These are phyloP conservation scores for Clistopyga incitator DNA, from an alignment of 2,888 invertebrate species.

Conservation along the genomic window DNA sequence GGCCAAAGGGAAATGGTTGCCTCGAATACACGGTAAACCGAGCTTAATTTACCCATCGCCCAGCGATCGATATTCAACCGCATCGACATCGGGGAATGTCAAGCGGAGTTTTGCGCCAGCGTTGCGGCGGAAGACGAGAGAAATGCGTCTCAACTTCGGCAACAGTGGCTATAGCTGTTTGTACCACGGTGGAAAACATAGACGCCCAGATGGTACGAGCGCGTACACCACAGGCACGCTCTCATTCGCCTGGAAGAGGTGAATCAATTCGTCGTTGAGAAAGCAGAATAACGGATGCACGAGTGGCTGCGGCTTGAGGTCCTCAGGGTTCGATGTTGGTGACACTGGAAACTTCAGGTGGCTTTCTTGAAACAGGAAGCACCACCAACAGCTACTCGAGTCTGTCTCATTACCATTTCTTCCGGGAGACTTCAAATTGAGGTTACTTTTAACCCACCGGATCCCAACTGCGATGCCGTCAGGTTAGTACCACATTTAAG, in stretches of 20 bases:
- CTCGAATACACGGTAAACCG: conserved; percentile 71
- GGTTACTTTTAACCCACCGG: not conserved
- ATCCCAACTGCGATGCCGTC: not conserved
- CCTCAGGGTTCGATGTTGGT: conserved; percentile 43
- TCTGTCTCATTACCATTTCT: conserved; percentile 3
- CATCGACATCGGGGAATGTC: conserved; percentile 61
- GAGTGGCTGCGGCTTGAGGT: conserved; percentile 17
- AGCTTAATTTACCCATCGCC: conserved; percentile 76
- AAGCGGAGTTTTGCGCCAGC: conserved; percentile 33
- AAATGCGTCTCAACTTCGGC: conserved; percentile 64
- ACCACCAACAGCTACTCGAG: not conserved
- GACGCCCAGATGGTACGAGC: not conserved
- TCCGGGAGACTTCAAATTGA: not conserved
- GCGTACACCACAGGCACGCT: conserved; percentile 17
- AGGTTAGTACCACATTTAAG: not conserved
- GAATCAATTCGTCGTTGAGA: conserved; percentile 43
- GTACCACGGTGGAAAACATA: conserved; percentile 1
- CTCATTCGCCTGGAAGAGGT: conserved; percentile 35
- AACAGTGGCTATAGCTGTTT: conserved; percentile 50
- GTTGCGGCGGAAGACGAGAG: conserved; percentile 31
- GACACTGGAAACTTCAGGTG: conserved; percentile 18
- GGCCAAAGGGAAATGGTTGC: conserved; percentile 47
- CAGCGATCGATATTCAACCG: conserved; percentile 69
- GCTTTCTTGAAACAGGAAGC: not conserved
- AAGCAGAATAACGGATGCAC: conserved; percentile 13